These are phyloP conservation scores for Dysmachus trigonus DNA, from an alignment of 2,888 invertebrate species.

Conservation along the genomic window DNA sequence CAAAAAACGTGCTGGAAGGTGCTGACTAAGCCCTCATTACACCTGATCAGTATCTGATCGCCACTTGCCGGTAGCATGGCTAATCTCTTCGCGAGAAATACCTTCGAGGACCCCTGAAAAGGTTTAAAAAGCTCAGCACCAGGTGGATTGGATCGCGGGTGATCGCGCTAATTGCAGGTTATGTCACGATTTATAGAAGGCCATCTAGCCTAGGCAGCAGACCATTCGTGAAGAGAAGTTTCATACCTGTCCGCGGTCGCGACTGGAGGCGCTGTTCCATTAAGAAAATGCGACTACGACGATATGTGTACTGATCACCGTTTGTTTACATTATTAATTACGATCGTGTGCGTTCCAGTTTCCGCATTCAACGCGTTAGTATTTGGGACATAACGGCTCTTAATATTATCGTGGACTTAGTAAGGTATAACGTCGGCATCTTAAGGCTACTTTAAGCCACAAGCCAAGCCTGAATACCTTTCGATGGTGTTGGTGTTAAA, in stretches of 20 bases:
- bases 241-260: not conserved
- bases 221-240: not conserved
- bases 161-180: slow-evolving; percentile 9
- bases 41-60: not conserved
- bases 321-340: slow-evolving; percentile 38
- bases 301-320: slow-evolving; percentile 26
- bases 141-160: not conserved
- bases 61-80: not conserved
- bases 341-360: slow-evolving; percentile 41
- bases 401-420: slow-evolving; percentile 20
- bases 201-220: not conserved
- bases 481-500: not conserved
- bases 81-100: not conserved
- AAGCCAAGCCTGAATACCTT: not conserved
- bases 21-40: not conserved
- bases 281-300: not conserved
- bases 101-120: not conserved
- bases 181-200: not conserved
- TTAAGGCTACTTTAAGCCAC: slow-evolving; percentile 1
- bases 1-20: not conserved
- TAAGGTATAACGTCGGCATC: not conserved
- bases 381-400: slow-evolving; percentile 50
- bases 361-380: slow-evolving; percentile 28
- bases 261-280: not conserved
- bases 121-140: not conserved